Base-by-base conservation (phyloP, 64 coral and sea anemone genomes). In the Stichodactyla mertensii region DNA sequence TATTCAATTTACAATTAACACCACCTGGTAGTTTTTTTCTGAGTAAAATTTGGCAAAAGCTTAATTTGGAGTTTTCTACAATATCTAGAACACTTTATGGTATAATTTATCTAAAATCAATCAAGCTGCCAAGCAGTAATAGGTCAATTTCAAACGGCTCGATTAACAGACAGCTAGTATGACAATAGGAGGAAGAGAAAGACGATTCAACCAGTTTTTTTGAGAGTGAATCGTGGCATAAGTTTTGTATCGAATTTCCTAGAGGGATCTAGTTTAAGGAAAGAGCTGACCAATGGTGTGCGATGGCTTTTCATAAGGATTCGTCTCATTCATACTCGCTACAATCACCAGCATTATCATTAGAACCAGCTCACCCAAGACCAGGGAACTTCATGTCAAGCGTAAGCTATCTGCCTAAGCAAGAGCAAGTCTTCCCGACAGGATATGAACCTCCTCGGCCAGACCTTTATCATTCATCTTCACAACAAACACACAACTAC, bases 341-440 rank as follows among this genome's bases (percentile, higher is more conserved):
- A 4, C 62, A 66, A 66, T 18, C 19, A 66, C 18, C 62, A 22
- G 62, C 62, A 22, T 45, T 4, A 45, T 66, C 51, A 51, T 51
- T 79, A 79, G 78, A 81, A 20, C 36, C 78, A 19, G 53, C 16
- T n/a, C 78, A 81, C 54, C 78, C 78, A 81, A 54, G 78, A 81
- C 78, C 78, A 53, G 78, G 45, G 16, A 81, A 52, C 14, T 81
- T 81, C 78, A 81, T 51, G 54, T 15, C 53, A 55, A 55, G 36
- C 51, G 26, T 28, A 4, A 28, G n/a, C 14, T 53, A 81, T 20
- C 20, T 81, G 15, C 78, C 78, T 20, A 12, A 9, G 8, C 51
- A 52, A 52, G 52, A 54, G 11, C 15, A 23, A 12, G 52, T 81
- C 9, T 81, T 81, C 10, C 78, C 78, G 0, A 7, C 78, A 16